Evolutionary conservation across 2,797 vertebrate species (phyloP), one percentile per base, ranked within the genome.

Genomic region (Myotis planiceps): DNA sequence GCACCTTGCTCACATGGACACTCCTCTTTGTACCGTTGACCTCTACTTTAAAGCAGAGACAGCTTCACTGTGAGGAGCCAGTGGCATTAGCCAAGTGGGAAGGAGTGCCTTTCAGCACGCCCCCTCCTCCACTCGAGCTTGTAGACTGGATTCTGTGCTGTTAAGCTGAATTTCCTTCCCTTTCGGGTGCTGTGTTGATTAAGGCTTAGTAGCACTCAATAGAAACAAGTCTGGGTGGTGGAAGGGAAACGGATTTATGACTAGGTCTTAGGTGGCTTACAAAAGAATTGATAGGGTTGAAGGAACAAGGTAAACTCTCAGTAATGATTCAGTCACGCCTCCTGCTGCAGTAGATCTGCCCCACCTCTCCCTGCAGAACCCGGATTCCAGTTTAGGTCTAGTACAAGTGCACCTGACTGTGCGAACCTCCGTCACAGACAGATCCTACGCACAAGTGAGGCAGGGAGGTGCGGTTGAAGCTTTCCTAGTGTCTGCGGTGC

Each of bases 131-230:
- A 23, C 75, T 45, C 94, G 16, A 27, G 9, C 32, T 58, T 58
- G 6, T 79, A 42, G 39, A 55, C 34, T 42, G 25, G 51, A 69
- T 85, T 74, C 72, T 55, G 6, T 9, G 39, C 19, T 58, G 2
- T 84, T 53, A 32, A 2, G 13, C 58, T 86, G 15, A 53, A 92
- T 87, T 94, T 88, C 60, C 66, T 84, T 85, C 69, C 37, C 68
- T 87, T 80, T 4, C 10, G 5, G 69, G 42, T 80, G 53, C 32
- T 74, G n/a, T 68, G 76, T 80, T 78, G 86, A 71, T 89, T 94
- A 87, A 92, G 47, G 66, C 66, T 96, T 78, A 91, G 82, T n/a
- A 78, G 47, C 55, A 95, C 25, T 86, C 86, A 53, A 29, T 74
- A 76, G 71, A 96, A 92, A 89, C 37, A 91, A 89, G 29, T 66